phyloP scores from a whole-genome alignment of 2,888 invertebrate species.

The Blera fallax region DNA sequence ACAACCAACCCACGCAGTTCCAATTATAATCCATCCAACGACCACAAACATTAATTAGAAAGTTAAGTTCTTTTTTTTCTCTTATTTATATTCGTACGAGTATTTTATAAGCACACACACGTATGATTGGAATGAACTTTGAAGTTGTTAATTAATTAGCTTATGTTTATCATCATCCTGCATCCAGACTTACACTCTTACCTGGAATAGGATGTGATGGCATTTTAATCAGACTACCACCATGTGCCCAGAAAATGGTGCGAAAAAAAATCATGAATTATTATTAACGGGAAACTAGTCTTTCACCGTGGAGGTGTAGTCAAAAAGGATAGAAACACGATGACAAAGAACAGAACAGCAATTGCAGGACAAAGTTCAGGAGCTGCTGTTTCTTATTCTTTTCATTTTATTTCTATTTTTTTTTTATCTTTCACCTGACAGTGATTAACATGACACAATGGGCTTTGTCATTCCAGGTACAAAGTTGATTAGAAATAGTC shows the following conservation, averaged over 20 bases:
- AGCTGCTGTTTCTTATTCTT: background rate
- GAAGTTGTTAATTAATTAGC: slow-evolving; percentile 45
- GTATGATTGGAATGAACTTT: background rate
- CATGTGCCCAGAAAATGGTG: background rate
- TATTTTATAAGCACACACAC: background rate
- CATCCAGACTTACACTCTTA: background rate
- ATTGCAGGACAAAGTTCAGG: background rate
- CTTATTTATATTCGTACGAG: background rate
- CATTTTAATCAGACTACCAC: slow-evolving; percentile 3
- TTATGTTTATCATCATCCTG: background rate
- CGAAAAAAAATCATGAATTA: background rate
- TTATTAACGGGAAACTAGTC: background rate
- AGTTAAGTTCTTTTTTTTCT: slow-evolving; percentile 1
- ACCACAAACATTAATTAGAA: slow-evolving; percentile 43
- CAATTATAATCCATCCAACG: slow-evolving; percentile 19
- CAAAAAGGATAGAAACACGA: background rate
- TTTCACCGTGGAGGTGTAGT: background rate
- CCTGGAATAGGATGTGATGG: background rate
- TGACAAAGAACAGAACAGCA: background rate
- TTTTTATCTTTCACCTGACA: background rate
- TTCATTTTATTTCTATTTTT: background rate
- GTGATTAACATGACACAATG: background rate
- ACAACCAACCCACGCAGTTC: background rate
- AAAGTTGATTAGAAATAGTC: background rate
- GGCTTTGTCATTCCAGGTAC: background rate